Conservation (phyloP, 2,888 invertebrate species). For the Conistra vaccinii region DNA sequence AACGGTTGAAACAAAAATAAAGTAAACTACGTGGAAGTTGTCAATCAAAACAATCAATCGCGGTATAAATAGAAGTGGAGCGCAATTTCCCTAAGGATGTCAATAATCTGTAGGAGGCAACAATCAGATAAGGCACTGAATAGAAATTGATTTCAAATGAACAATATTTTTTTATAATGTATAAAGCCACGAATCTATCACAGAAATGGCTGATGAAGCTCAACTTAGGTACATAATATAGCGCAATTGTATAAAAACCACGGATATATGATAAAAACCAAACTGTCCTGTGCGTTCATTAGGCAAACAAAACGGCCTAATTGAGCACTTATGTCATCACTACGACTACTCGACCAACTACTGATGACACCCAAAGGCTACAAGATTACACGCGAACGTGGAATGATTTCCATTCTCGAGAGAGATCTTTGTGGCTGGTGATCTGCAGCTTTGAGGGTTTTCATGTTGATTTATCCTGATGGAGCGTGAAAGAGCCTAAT, state of each 20-base stretch:
- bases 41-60: constrained; percentile 51
- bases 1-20: constrained; percentile 28
- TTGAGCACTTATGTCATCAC: constrained; percentile 75
- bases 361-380: constrained; percentile 35
- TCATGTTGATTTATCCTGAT: constrained; percentile 67
- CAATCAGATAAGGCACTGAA: constrained; percentile 40
- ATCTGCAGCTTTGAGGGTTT: constrained; percentile 64
- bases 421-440: constrained; percentile 46
- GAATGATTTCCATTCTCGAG: constrained; percentile 26
- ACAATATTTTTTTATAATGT: constrained; percentile 24
- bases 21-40: constrained; percentile 45
- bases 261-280: constrained; percentile 68
- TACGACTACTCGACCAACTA: constrained; percentile 54
- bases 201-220: constrained; percentile 21
- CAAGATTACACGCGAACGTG: constrained; percentile 24
- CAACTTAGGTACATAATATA: constrained; percentile 39
- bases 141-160: constrained; percentile 51
- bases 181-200: background rate
- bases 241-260: constrained; percentile 63
- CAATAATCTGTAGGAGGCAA: constrained; percentile 41
- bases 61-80: constrained; percentile 35
- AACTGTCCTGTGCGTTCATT: constrained; percentile 60
- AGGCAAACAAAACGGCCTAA: constrained; percentile 74
- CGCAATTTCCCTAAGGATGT: constrained; percentile 56
- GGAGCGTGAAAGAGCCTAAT: constrained; percentile 34